Evolutionary conservation across 2,888 invertebrate genomes (phyloP), one percentile per base, ranked within the genome.

Genomic region (Andrena praecox): DNA sequence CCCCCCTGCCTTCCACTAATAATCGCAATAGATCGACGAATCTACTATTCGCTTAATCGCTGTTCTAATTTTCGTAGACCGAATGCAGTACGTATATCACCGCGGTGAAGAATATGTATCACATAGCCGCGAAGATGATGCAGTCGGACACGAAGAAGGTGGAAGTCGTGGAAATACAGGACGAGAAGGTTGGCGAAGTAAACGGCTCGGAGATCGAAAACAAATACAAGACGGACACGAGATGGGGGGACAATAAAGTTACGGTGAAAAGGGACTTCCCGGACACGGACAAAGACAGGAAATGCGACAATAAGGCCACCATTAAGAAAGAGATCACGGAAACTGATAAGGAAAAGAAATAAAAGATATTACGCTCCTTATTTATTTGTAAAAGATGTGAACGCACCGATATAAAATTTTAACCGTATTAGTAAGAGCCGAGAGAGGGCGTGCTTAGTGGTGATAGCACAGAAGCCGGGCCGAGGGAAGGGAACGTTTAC

Each of bases 61-160:
- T 33, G 48, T 67, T 54, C 63, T 84, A 79, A 86, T 93, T 75
- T 31, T 91, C 93, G n/a, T 94, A 97, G 96, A 95, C 96, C 12
- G 96, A 96, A 89, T 95, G 96, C 0, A 96, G 96, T 92, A 95
- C 96, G 90, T 97, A 96, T 94, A 95, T 96, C 92, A 95, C 96
- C 20, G 96, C 96, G 1, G 93, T 97, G 86, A 95, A 93, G 83
- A 94, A 92, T 81, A 91, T 94, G 76, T 92, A 93, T 81, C 93
- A 93, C 59, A 90, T 91, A 80, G 89, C 93, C 16, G 91, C 93
- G 16, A 94, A 94, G 85, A 91, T 89, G 77, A 83, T 94, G 72
- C 93, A 93, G 69, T 85, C 86, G 24, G 94, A 94, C 67, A 87
- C 89, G 16, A 93, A 93, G 59, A 93, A 93, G 74, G 94, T 94